A percentile compares a stretch with the other conserved stretches of the same genome.
phyloP scores from a whole-genome alignment of 2,113 vertebrate species.

The Microcebus griseorufus region DNA sequence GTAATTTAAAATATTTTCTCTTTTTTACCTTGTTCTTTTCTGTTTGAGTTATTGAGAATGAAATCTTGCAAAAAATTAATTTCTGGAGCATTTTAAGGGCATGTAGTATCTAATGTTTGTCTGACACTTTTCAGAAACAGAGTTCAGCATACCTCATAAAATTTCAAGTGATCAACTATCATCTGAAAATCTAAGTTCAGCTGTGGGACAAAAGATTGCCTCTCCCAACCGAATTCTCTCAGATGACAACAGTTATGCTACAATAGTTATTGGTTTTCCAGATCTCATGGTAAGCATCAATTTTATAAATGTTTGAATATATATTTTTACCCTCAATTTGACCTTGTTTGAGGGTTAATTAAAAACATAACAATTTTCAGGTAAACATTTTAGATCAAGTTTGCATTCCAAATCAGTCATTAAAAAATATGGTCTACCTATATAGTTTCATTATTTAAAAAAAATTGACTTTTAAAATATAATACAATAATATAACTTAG shows the following conservation, averaged over 20 bases:
- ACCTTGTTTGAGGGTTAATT: not conserved
- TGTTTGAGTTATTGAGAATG: slow-evolving; percentile 11
- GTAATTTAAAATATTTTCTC: not conserved
- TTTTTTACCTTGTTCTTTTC: slow-evolving; percentile 34
- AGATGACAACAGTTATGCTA: slow-evolving; percentile 89
- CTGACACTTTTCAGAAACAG: slow-evolving; percentile 81
- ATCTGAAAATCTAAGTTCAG: slow-evolving; percentile 93
- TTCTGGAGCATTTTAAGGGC: not conserved
- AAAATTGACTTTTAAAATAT: not conserved
- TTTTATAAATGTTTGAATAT: slow-evolving; percentile 42
- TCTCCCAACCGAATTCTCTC: slow-evolving; percentile 95
- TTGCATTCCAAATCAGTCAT: slow-evolving; percentile 34
- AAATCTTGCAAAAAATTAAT: slow-evolving; percentile 46
- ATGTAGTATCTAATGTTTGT: slow-evolving; percentile 35
- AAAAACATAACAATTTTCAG: slow-evolving; percentile 30
- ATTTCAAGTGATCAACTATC: slow-evolving; percentile 93
- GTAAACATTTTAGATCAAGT: slow-evolving; percentile 33
- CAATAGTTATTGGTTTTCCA: slow-evolving; percentile 93
- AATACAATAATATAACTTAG: not conserved
- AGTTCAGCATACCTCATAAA: slow-evolving; percentile 85
- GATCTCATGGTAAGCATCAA: slow-evolving; percentile 93
- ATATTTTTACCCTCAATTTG: not conserved
- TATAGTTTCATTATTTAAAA: not conserved
- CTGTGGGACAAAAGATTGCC: slow-evolving; percentile 94
- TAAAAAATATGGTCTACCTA: not conserved